Percentiles rank a stretch among this genome's conserved stretches.
These are phyloP conservation scores for Paradoxurus hermaphroditus DNA, from an alignment of 2,113 vertebrate species.

Conservation along the genomic window DNA sequence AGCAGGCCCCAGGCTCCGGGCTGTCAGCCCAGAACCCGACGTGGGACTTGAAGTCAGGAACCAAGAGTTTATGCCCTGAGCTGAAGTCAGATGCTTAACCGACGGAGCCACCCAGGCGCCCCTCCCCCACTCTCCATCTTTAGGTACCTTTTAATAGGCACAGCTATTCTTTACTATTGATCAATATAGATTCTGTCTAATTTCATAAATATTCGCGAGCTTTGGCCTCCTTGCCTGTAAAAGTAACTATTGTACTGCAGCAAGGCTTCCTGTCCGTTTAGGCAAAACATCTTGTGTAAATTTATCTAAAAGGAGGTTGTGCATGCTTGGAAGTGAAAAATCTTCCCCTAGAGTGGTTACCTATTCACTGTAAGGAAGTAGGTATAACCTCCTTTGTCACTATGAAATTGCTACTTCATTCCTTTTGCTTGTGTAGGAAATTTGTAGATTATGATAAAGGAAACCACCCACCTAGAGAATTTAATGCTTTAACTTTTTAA, in stretches of 20 bases:
- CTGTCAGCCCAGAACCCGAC: too few relatives aligned
- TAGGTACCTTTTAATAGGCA: slow-evolving; percentile 39
- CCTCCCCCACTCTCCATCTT: not conserved
- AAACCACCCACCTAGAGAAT: not conserved
- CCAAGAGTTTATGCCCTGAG: too few relatives aligned
- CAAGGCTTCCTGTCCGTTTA: slow-evolving; percentile 70
- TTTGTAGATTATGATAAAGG: slow-evolving; percentile 51
- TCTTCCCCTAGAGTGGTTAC: slow-evolving; percentile 69
- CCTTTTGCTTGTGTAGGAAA: slow-evolving; percentile 69
- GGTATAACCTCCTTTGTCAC: slow-evolving; percentile 69
- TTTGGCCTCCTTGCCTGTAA: slow-evolving; percentile 60
- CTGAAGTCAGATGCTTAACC: too few relatives aligned
- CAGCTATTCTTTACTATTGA: slow-evolving; percentile 47
- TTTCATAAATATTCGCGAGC: slow-evolving; percentile 59
- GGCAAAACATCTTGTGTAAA: slow-evolving; percentile 73
- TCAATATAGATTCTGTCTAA: slow-evolving; percentile 55
- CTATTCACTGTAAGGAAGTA: slow-evolving; percentile 65
- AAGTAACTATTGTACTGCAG: slow-evolving; percentile 75
- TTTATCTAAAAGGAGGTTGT: slow-evolving; percentile 75
- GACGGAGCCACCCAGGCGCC: too few relatives aligned
- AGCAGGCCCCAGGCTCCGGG: too few relatives aligned
- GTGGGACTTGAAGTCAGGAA: too few relatives aligned
- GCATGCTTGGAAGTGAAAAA: slow-evolving; percentile 73
- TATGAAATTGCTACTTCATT: slow-evolving; percentile 65
- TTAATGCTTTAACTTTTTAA: not conserved